Conservation (phyloP, 1,140 invertebrate species). For the Aphelinus atriplicis region DNA sequence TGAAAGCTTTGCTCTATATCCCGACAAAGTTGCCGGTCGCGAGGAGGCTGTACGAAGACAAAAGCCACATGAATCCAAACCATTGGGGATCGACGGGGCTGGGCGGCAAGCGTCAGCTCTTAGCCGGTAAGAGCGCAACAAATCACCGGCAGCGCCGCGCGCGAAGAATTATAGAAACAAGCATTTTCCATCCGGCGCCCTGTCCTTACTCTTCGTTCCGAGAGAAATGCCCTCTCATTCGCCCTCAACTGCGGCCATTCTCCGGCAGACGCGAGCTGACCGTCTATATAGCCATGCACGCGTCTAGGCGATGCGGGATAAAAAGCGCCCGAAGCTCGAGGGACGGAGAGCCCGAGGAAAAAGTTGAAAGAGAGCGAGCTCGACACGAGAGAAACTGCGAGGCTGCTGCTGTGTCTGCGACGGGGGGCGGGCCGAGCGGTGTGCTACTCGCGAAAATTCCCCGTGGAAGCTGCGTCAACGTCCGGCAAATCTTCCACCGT, state of each 20-base stretch:
- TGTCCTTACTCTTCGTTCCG: conserved; percentile 9
- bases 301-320: conserved; percentile 38
- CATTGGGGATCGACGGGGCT: no score
- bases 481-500: conserved; percentile 50
- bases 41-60: no score
- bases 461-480: conserved; percentile 62
- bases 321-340: conserved; percentile 35
- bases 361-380: conserved; percentile 22
- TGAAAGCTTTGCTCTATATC: background rate
- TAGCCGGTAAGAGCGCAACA: conserved; percentile 2
- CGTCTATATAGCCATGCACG: background rate
- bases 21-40: background rate
- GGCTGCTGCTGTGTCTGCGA: conserved; percentile 24
- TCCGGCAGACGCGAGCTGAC: no score
- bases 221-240: conserved; percentile 29
- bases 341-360: background rate
- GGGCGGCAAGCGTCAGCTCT: background rate
- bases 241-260: background rate
- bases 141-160: conserved; percentile 15
- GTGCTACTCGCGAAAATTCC: conserved; percentile 58
- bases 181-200: conserved; percentile 33
- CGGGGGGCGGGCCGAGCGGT: conserved; percentile 46
- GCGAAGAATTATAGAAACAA: conserved; percentile 38
- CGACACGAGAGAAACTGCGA: conserved; percentile 8
- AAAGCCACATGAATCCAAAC: no score